These are phyloP conservation scores for Pantherophis vulpinus DNA, from an alignment of 2,797 vertebrate genomes.

Conservation along the genomic window DNA sequence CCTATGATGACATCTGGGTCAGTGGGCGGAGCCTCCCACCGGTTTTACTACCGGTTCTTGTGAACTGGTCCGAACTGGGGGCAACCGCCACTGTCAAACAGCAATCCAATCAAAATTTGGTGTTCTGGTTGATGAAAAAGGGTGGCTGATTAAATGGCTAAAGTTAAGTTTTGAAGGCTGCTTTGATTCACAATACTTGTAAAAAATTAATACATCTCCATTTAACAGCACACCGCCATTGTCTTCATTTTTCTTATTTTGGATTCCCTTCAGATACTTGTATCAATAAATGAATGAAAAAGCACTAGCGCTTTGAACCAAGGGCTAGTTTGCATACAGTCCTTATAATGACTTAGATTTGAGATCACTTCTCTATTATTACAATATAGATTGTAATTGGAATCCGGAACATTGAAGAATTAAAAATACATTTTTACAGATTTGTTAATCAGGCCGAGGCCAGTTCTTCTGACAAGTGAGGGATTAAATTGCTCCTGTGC, in stretches of 20 bases:
- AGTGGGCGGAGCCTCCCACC: no score
- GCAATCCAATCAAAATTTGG: neutral
- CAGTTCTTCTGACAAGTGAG: neutral
- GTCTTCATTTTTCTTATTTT: neutral
- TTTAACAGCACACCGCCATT: neutral
- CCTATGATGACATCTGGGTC: no score
- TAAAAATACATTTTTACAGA: neutral
- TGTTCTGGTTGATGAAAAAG: neutral
- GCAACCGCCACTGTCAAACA: neutral
- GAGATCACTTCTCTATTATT: neutral
- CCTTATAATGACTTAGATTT: neutral
- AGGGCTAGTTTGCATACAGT: neutral
- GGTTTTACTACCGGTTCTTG: no score
- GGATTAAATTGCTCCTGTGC: neutral
- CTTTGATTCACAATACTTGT: neutral
- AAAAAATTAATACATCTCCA: neutral
- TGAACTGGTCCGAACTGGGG: no score
- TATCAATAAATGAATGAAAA: neutral
- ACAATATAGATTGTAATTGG: neutral
- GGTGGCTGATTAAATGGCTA: neutral
- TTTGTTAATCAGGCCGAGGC: neutral
- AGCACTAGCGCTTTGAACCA: neutral
- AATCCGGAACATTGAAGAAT: neutral
- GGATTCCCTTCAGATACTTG: neutral
- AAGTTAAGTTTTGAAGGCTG: neutral